phyloP scores from a whole-genome alignment of 2,113 vertebrate genomes.

The Cinclus cinclus region DNA sequence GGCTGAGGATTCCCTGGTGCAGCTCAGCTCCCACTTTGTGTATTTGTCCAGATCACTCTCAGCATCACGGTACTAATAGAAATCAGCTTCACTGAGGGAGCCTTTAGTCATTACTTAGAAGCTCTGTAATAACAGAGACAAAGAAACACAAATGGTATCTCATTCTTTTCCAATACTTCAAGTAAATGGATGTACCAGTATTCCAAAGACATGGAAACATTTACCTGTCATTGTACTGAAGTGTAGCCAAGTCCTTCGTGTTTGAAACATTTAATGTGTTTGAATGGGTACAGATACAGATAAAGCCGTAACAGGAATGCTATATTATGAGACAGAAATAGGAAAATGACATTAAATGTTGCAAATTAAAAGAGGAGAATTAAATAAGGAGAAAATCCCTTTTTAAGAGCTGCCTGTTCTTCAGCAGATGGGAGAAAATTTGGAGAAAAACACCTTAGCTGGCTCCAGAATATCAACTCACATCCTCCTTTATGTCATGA shows the following conservation, averaged over 20 bases:
- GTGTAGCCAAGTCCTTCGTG: background rate
- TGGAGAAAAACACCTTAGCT: background rate
- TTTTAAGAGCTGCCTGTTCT: background rate
- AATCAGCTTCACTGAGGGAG: background rate
- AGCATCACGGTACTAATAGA: accelerated
- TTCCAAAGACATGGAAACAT: background rate
- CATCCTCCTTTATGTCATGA: background rate
- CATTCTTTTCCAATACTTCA: background rate
- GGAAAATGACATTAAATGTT: background rate
- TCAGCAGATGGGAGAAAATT: background rate
- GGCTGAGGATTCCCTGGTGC: background rate
- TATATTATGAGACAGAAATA: background rate
- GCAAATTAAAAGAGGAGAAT: background rate
- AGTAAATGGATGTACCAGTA: background rate
- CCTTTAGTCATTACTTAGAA: background rate
- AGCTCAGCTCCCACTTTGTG: background rate
- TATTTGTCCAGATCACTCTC: background rate
- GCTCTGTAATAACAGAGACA: background rate
- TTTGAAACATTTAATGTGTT: background rate
- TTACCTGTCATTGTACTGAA: background rate
- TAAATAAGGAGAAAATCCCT: background rate
- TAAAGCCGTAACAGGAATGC: background rate
- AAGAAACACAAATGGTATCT: background rate
- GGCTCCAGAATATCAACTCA: background rate
- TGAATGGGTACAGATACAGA: background rate